These are phyloP conservation scores for Tuberolachnus salignus DNA, from an alignment of 2,888 invertebrate species.

Conservation along the genomic window DNA sequence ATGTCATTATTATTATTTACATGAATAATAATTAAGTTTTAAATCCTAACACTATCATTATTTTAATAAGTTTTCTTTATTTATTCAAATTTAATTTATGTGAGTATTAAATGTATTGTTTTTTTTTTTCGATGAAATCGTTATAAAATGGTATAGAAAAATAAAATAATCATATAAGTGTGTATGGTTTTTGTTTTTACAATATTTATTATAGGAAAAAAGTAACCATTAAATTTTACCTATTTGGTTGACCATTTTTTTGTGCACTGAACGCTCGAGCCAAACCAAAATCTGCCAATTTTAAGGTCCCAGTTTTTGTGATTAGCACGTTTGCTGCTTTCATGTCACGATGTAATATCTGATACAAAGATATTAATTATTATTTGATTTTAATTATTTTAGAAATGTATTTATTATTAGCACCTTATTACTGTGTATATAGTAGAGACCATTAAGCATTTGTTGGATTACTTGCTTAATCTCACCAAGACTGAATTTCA, in stretches of 20 bases:
- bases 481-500: slow-evolving; percentile 94
- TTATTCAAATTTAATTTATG: too few relatives aligned
- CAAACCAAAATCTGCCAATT: slow-evolving; percentile 96
- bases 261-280: slow-evolving; percentile 91
- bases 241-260: slow-evolving; percentile 82
- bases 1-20: neutral
- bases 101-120: too few relatives aligned
- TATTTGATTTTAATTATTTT: neutral
- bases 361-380: slow-evolving; percentile 33
- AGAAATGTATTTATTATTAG: neutral
- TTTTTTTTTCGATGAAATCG: too few relatives aligned
- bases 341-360: slow-evolving; percentile 94
- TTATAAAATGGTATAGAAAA: too few relatives aligned
- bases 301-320: slow-evolving; percentile 91
- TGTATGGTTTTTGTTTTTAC: neutral
- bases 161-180: too few relatives aligned
- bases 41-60: neutral
- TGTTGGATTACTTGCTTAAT: slow-evolving; percentile 94
- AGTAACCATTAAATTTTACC: slow-evolving; percentile 63
- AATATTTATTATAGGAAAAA: neutral
- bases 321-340: slow-evolving; percentile 98
- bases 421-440: slow-evolving; percentile 92
- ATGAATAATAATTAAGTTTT: neutral
- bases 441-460: slow-evolving; percentile 86
- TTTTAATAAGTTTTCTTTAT: neutral